Percentiles rank a stretch among this genome's conserved stretches.
Conservation (phyloP, 2,113 vertebrate species). For the Elephas maximus region DNA sequence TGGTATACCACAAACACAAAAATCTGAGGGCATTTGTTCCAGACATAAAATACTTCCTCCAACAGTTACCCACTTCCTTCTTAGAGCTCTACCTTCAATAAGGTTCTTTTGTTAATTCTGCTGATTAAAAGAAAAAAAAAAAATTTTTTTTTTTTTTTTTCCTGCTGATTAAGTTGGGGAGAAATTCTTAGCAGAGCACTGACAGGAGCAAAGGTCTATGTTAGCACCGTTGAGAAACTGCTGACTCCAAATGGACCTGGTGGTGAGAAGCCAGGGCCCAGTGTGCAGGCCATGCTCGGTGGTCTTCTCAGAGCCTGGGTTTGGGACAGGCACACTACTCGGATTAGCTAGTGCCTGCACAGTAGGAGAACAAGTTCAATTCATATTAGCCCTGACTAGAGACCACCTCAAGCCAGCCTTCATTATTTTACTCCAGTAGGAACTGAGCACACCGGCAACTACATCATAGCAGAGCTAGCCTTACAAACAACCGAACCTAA, state of each 20-base stretch:
- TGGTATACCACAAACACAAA: neutral
- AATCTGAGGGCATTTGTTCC: neutral
- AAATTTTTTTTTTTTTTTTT: too few species aligned
- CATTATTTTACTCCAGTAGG: neutral
- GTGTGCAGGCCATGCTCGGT: rapidly evolving
- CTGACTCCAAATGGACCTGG: neutral
- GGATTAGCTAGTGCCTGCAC: neutral
- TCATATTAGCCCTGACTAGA: neutral
- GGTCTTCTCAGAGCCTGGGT: neutral
- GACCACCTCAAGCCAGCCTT: neutral
- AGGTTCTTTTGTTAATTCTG: neutral
- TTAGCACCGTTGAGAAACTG: neutral
- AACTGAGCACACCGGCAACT: neutral
- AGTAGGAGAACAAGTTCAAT: neutral
- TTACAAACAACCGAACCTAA: neutral
- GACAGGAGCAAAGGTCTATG: neutral
- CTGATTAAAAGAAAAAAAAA: neutral
- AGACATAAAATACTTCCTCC: slow-evolving; percentile 7
- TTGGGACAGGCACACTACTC: neutral
- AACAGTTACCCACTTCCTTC: neutral
- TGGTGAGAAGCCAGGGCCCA: neutral
- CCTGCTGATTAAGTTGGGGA: neutral
- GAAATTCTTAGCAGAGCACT: neutral
- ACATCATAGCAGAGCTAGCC: neutral
- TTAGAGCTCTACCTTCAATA: neutral